These are phyloP conservation scores for Corythaixoides concolor DNA, from an alignment of 2,113 vertebrate species.

Conservation along the genomic window DNA sequence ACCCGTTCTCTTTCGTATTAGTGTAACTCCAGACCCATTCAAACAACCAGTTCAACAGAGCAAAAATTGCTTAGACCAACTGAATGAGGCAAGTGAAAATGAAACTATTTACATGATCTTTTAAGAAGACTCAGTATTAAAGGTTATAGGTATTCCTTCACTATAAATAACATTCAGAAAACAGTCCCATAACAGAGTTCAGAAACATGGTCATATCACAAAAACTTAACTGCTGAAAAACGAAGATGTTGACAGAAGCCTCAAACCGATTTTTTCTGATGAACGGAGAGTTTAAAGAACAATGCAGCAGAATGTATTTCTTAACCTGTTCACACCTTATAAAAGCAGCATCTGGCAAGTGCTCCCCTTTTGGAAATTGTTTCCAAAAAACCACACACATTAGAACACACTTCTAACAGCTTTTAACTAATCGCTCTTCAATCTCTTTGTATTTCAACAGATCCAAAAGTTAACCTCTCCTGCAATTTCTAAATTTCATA, in stretches of 20 bases:
- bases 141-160: neutral
- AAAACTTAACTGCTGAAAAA: neutral
- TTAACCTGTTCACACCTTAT: slow-evolving; percentile 52
- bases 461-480: neutral
- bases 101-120: neutral
- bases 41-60: neutral
- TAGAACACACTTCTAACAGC: neutral
- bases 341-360: slow-evolving; percentile 12
- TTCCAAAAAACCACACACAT: neutral
- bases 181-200: neutral
- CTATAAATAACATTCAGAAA: neutral
- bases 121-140: neutral
- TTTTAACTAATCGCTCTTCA: neutral
- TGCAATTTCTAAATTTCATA: neutral
- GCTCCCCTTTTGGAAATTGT: neutral
- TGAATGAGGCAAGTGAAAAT: slow-evolving; percentile 28
- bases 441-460: neutral
- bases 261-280: neutral
- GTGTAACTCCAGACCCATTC: neutral
- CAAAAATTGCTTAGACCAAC: neutral
- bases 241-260: neutral
- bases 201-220: neutral
- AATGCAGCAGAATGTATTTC: slow-evolving; percentile 1
- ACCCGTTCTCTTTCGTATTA: neutral
- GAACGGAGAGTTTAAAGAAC: neutral